Base-by-base conservation (phyloP, 2,113 vertebrate genomes). In the Noctilio leporinus region DNA sequence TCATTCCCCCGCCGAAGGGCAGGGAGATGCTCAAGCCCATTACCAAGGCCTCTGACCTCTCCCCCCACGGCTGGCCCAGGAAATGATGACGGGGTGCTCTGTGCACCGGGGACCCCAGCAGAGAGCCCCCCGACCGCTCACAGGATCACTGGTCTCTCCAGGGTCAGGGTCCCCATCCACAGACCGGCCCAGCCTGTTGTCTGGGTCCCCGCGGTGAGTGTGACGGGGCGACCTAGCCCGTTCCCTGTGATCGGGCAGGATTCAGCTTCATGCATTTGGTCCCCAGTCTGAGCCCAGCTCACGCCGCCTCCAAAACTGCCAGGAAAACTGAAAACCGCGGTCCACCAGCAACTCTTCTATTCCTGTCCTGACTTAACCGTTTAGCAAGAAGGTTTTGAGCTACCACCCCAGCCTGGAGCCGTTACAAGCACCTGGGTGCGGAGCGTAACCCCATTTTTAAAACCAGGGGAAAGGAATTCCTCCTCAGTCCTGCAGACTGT, bases 51-150 rank as follows among this genome's bases (percentile, higher is more conserved):
- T 30, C 30, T 49, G 91, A 17, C 33, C 62, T 24, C 19, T 5
- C n/a, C 43, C 19, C 7, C n/a, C 43, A 38, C n/a, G 62, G 49
- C 38, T 72, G 47, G 53, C 4, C 19, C 75, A 38, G 43, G 7
- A 2, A 2, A 16, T 19, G 22, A 4, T 7, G 20, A 19, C 7
- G 33, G 24, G 33, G 33, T 57, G 24, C 14, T 4, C n/a, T 0
- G 0, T 20, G 51, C 80, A 35, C 28, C 45, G 8, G 24, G 40
- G 35, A 9, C 51, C n/a, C 62, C 11, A 3, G 38, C n/a, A 7
- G 80, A n/a, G 10, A 51, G 69, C 62, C 6, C 10, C 12, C 15
- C 28, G 51, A n/a, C 4, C 24, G 7, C 70, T 16, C 62, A 4
- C 4, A 8, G 64, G 10, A 7, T 43, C 8, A 0, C 22, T 45